Percentiles rank a stretch among this genome's conserved stretches.
These are phyloP conservation scores for Drepana falcataria DNA, from an alignment of 2,888 invertebrate genomes.

Conservation along the genomic window DNA sequence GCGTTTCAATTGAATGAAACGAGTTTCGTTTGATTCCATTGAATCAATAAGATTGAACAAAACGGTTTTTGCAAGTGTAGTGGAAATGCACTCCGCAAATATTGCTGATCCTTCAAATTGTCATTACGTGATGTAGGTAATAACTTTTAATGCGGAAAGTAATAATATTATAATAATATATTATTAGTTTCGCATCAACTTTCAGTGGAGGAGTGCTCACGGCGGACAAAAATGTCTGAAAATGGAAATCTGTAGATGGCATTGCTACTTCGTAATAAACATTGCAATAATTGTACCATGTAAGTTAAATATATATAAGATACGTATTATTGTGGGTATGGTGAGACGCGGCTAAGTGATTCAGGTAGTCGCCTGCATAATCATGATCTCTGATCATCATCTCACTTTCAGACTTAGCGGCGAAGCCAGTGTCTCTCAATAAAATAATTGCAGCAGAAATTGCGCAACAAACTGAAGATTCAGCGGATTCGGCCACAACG, in stretches of 20 bases:
- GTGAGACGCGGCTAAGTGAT: too few relatives aligned
- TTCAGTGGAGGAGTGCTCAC: slow-evolving; percentile 21
- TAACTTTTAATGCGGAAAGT: neutral
- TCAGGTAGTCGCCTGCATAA: neutral
- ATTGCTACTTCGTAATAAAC: slow-evolving; percentile 45
- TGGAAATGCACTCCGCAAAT: slow-evolving; percentile 5
- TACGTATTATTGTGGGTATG: slow-evolving; percentile 6
- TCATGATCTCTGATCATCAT: neutral
- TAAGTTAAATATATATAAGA: slow-evolving; percentile 22
- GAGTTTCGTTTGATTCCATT: too few relatives aligned
- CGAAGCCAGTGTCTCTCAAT: slow-evolving; percentile 61
- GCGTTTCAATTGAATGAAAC: too few relatives aligned
- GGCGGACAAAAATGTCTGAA: slow-evolving; percentile 57
- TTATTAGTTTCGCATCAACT: slow-evolving; percentile 26
- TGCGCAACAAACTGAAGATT: slow-evolving; percentile 27
- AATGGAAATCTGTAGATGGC: slow-evolving; percentile 59
- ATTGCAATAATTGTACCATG: slow-evolving; percentile 40
- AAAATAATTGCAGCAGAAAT: slow-evolving; percentile 51
- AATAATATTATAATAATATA: neutral
- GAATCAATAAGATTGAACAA: neutral
- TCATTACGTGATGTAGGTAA: neutral
- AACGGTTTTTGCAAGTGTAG: neutral
- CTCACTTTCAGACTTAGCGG: slow-evolving; percentile 38
- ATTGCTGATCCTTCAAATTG: slow-evolving; percentile 6
- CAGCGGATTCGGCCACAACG: neutral